Percentiles rank a stretch among this genome's conserved stretches.
Evolutionary conservation across 2,888 invertebrate species (phyloP).

Genomic region (Cetonia aurata): DNA sequence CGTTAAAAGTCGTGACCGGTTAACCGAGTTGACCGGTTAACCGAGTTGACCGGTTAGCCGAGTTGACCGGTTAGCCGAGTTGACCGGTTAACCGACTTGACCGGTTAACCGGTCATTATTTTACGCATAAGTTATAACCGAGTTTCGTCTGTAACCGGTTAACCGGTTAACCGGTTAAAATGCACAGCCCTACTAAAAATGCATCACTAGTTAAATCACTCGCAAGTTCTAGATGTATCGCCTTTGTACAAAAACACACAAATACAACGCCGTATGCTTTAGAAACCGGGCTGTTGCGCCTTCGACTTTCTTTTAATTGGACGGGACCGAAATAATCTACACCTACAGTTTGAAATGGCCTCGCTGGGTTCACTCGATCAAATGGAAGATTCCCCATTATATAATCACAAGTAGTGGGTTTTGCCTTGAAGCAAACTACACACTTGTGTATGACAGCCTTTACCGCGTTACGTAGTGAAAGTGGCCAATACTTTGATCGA

Average conservation of each 20-base stretch:
- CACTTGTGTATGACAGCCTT: conserved; percentile 10
- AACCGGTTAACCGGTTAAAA: no score
- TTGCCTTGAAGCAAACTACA: neutral
- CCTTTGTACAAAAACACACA: conserved; percentile 57
- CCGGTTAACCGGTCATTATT: no score
- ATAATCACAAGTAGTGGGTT: neutral
- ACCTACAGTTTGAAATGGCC: conserved; percentile 13
- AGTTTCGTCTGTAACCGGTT: no score
- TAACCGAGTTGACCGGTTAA: no score
- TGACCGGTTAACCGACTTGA: no score
- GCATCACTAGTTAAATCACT: conserved; percentile 54
- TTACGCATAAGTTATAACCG: no score
- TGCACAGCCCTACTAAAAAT: no score
- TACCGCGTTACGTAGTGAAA: neutral
- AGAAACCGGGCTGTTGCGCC: neutral
- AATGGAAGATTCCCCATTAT: conserved; percentile 18
- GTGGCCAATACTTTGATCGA: conserved; percentile 2
- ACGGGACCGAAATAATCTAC: conserved; percentile 19
- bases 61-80: no score
- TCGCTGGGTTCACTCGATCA: conserved; percentile 11
- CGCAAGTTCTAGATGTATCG: conserved; percentile 59
- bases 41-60: no score
- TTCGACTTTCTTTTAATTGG: neutral
- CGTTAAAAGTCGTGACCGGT: no score
- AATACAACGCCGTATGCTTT: conserved; percentile 51